Base-by-base conservation (phyloP, 2,113 vertebrate genomes). In the Coracopsis vasa region DNA sequence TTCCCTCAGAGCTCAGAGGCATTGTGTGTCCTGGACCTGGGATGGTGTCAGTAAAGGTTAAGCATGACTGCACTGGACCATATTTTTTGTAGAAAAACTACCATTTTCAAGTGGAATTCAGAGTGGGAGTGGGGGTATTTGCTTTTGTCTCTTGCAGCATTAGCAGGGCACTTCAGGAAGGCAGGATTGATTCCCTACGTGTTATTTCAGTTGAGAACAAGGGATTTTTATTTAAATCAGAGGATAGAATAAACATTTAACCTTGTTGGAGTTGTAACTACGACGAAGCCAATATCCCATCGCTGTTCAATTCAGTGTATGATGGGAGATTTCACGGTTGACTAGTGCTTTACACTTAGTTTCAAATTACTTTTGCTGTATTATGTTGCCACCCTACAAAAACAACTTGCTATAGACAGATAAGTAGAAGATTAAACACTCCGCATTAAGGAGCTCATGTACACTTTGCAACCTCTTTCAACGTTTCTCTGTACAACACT, bases 301-400 rank as follows among this genome's bases (percentile, higher is more conserved):
- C 92, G 81, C 37, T 94, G 47, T 95, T 96, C 80, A 90, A 78
- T 96, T 97, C 80, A 56, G 71, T 96, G 78, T 74, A 20, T 88
- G 97, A 94, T 96, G 85, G 88, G 80, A 94, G 73, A 95, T 97
- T 96, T 98, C 90, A 97, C 89, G 95, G 90, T 44, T 97, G 95
- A 96, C 78, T 95, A 88, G 88, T 90, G 87, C 78, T 96, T 97
- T 94, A 61, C n/a, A 54, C 83, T 88, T 95, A 93, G 72, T 64
- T 96, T 97, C 82, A 94, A 66, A 96, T 97, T 84, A 94, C 60
- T 92, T 95, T 74, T 83, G 13, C 73, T 86, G 28, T 85, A 70
- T 94, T 83, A 67, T 79, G 74, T 79, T 61, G 92, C 94, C 65
- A 86, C 64, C 60, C 80, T 61, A 60, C 86, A 93, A 88, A 90